These are phyloP conservation scores for Cinclus cinclus DNA, from an alignment of 2,113 vertebrate species.

Conservation along the genomic window DNA sequence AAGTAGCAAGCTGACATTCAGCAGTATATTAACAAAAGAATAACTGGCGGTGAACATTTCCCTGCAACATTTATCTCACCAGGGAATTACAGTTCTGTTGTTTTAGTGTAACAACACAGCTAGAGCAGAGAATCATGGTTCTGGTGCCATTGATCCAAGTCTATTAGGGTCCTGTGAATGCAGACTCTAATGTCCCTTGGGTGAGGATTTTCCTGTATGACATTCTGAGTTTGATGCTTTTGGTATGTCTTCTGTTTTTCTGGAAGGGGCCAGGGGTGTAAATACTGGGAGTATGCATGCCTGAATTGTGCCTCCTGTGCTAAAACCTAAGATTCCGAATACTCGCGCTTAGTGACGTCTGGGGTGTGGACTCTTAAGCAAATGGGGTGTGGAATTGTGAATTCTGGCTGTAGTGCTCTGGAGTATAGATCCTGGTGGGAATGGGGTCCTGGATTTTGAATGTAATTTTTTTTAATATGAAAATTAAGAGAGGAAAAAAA, in stretches of 20 bases:
- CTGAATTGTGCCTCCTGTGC: neutral
- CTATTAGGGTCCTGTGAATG: neutral
- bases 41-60: neutral
- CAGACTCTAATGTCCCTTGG: neutral
- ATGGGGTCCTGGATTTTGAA: neutral
- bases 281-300: neutral
- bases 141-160: neutral
- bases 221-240: neutral
- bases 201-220: neutral
- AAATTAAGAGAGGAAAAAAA: neutral
- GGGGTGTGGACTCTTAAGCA: neutral
- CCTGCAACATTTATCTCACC: neutral
- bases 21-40: neutral
- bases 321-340: neutral
- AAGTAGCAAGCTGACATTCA: neutral
- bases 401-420: constrained; percentile 8
- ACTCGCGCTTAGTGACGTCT: neutral
- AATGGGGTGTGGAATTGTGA: neutral
- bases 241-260: neutral
- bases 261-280: neutral
- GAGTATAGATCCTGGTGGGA: neutral
- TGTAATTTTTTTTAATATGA: neutral
- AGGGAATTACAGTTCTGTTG: neutral
- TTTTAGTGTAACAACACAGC: neutral
- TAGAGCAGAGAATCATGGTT: neutral